Evolutionary conservation across 1,140 invertebrate genomes (phyloP).

Genomic region (Sycophaga agraensis): DNA sequence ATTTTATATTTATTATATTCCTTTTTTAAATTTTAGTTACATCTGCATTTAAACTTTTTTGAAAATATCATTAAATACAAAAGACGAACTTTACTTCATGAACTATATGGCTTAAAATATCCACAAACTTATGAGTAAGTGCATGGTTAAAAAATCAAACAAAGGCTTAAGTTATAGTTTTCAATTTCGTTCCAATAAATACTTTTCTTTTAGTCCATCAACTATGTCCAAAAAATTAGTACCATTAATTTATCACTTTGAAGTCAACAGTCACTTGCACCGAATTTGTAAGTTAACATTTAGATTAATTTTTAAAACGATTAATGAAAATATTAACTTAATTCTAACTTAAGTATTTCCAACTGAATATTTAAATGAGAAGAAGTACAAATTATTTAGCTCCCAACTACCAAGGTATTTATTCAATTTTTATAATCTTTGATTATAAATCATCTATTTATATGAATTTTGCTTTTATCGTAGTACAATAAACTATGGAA

Average conservation of each 20-base stretch:
- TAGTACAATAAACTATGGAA: constrained; percentile 21
- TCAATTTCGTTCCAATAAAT: neutral
- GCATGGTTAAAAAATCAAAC: too few relatives aligned
- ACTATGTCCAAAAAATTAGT: constrained; percentile 20
- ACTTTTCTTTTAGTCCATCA: neutral
- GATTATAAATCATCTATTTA: neutral
- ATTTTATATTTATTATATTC: neutral
- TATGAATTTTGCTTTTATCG: neutral
- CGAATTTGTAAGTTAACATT: constrained; percentile 11
- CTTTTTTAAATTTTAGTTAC: neutral
- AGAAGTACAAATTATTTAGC: constrained; percentile 21
- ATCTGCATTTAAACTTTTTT: constrained; percentile 18
- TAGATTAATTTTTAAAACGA: neutral
- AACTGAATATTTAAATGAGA: constrained; percentile 16
- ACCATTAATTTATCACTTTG: constrained; percentile 25
- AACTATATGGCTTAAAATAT: constrained; percentile 13
- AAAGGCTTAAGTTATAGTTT: neutral
- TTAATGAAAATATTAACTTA: neutral
- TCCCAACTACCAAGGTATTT: constrained; percentile 17
- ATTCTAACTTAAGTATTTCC: constrained; percentile 12
- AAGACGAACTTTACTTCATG: neutral
- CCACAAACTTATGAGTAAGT: constrained; percentile 14
- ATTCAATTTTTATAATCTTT: neutral
- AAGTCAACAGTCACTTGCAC: constrained; percentile 20
- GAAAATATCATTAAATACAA: constrained; percentile 26